A percentile compares a stretch with the other conserved stretches of the same genome.
These are phyloP conservation scores for Acomys russatus DNA, from an alignment of 2,797 vertebrate species.

Conservation along the genomic window DNA sequence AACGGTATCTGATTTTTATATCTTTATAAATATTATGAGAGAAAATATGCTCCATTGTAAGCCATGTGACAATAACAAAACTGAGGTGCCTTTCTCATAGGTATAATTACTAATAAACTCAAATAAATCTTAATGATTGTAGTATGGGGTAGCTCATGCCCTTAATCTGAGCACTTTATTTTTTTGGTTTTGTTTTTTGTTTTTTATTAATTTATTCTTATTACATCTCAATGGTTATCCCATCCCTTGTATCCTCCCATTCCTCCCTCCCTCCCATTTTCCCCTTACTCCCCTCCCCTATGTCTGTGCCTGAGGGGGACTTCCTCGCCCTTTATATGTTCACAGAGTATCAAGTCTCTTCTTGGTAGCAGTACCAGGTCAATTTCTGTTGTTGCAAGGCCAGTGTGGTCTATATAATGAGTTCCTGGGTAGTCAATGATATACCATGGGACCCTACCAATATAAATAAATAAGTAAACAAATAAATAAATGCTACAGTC, in stretches of 20 bases:
- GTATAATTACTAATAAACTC: slow-evolving; percentile 35
- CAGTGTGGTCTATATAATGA: background rate
- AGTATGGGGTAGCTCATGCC: background rate
- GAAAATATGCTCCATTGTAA: background rate
- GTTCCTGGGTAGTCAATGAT: background rate
- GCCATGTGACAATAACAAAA: background rate
- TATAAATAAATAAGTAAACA: too few relatives aligned
- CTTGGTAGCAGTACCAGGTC: background rate
- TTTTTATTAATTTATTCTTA: too few relatives aligned
- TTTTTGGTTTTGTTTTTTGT: too few relatives aligned
- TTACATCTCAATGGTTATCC: too few relatives aligned
- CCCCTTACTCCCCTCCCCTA: too few relatives aligned
- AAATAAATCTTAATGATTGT: background rate
- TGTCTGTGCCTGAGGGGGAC: too few relatives aligned
- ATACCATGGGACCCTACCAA: too few relatives aligned
- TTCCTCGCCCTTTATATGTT: too few relatives aligned
- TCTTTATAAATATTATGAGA: slow-evolving; percentile 16
- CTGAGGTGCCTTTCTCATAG: background rate
- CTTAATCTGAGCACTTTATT: background rate
- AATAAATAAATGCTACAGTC: background rate
- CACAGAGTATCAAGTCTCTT: too few relatives aligned
- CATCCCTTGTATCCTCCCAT: too few relatives aligned
- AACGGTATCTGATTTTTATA: background rate
- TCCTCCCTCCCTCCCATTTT: too few relatives aligned
- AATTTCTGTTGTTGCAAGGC: background rate